Evolutionary conservation across 2,113 vertebrate genomes (phyloP), one percentile per base, ranked within the genome.

Genomic region (Microcebus tavaratra): DNA sequence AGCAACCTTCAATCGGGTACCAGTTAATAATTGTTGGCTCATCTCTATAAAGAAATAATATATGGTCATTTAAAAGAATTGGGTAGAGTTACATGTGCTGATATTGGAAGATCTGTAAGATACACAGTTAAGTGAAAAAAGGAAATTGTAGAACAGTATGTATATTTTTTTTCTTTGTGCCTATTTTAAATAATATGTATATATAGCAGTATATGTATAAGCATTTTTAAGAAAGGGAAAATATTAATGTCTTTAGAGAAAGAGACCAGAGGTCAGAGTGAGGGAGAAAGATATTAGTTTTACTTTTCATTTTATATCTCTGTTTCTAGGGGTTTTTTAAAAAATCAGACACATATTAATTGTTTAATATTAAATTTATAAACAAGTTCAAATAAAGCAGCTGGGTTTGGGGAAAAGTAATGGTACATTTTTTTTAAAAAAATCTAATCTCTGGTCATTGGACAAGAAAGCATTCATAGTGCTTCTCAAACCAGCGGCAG

Each of bases 151-250:
- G 29, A 73, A 20, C 23, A 34, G 14, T 45, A 3, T 91, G 8
- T 21, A 21, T 80, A 23, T 87, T 55, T 55, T 76, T 76, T 61
- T 86, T 79, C 50, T 50, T 55, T 79, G 45, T 53, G 17, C 6
- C 65, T 84, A 57, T 92, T 83, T 93, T 70, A 90, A 97, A 55
- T 89, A 45, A 45, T 45, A 48, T 21, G 4, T 18, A 12, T 57
- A 13, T 79, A 67, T 81, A 50, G n/a, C 3, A 39, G 18, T 42
- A 68, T 53, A 53, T 86, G 0, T 59, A 70, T 63, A 88, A 84
- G 42, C 9, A 27, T 80, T 92, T 92, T 73, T 20, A 90, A 75
- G n/a, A 70, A 95, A 68, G 23, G 68, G 82, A 88, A 83, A 90
- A 34, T 80, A 80, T 55, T 59, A 79, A 63, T 10, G 11, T 87